Base-by-base conservation (phyloP, 2,888 invertebrate species). In the Pollenia labialis region DNA sequence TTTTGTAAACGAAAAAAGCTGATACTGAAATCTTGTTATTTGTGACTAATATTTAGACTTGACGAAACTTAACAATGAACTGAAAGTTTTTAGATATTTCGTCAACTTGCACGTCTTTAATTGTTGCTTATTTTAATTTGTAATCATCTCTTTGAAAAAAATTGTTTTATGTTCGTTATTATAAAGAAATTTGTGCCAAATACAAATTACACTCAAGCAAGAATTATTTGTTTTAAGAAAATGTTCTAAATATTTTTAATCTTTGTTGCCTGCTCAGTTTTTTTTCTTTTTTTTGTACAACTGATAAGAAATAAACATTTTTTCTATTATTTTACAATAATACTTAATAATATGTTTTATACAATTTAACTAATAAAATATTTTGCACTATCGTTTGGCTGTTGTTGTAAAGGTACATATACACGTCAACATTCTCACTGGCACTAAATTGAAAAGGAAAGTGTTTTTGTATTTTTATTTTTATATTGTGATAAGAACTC, bases 361-460 rank as follows among this genome's bases (percentile, higher is more conserved):
- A 46, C 32, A 32, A 32, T 56, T 18, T 56, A 44, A 42, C n/a
- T 56, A 44, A 60, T 46, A 46, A 50, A 52, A 58, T 50, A 48
- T 40, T 58, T 32, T 58, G 46, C 16, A 44, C 64, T 54, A 56
- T 48, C 42, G 50, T 68, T 46, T 75, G 42, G 23, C 52, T 77
- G 44, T 54, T 64, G 75, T 71, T 64, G 75, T 71, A 44, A 62
- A 71, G 32, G 46, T 76, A 44, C 11, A 32, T 66, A 54, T 32
- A 66, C 46, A 16, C 16, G 46, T 9, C 58, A 32, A 54, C 58
- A 79, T 40, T 68, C 54, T 68, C 56, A 18, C 48, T 79, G 58
- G 52, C 62, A 48, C 23, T 64, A 74, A 69, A 74, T 69, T 72
- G 79, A 85, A 85, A 82, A 50, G 60, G 85, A 85, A 82, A 85